These are phyloP conservation scores for Eurypyga helias DNA, from an alignment of 2,113 vertebrate genomes.

Conservation along the genomic window DNA sequence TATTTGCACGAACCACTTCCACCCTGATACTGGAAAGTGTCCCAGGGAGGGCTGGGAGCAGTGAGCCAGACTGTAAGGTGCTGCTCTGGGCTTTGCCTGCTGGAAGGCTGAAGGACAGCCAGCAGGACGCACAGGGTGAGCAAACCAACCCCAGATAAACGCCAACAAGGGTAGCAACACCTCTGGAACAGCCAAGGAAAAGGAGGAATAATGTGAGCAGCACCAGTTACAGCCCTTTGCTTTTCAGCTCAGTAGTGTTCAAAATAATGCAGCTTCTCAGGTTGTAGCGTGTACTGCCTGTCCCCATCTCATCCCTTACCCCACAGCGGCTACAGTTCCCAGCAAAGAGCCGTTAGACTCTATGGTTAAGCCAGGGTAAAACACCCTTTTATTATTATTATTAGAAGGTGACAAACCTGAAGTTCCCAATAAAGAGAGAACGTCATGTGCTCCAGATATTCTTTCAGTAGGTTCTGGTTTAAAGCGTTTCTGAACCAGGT, in stretches of 20 bases:
- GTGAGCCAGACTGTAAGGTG: background rate
- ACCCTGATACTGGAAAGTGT: background rate
- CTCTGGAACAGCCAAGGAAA: background rate
- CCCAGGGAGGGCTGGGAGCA: background rate
- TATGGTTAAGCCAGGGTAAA: background rate
- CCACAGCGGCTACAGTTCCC: background rate
- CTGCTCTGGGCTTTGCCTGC: background rate
- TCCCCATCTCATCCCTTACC: background rate
- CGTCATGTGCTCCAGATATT: fast-evolving
- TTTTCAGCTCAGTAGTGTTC: background rate
- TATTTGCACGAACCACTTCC: background rate
- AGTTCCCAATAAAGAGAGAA: background rate
- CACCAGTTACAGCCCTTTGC: background rate
- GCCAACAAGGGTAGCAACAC: background rate
- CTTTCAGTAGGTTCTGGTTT: background rate
- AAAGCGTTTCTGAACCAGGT: constrained; percentile 16
- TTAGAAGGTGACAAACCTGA: constrained; percentile 3
- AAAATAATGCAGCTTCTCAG: background rate
- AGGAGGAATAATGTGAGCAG: background rate
- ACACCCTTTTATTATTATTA: background rate
- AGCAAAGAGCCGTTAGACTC: background rate
- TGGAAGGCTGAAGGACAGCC: background rate
- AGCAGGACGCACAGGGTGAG: background rate
- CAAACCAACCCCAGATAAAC: background rate
- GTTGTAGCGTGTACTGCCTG: background rate